Percentiles rank a stretch among this genome's conserved stretches.
Evolutionary conservation across 2,797 vertebrate genomes (phyloP).

Genomic region (Syncerus caffer): DNA sequence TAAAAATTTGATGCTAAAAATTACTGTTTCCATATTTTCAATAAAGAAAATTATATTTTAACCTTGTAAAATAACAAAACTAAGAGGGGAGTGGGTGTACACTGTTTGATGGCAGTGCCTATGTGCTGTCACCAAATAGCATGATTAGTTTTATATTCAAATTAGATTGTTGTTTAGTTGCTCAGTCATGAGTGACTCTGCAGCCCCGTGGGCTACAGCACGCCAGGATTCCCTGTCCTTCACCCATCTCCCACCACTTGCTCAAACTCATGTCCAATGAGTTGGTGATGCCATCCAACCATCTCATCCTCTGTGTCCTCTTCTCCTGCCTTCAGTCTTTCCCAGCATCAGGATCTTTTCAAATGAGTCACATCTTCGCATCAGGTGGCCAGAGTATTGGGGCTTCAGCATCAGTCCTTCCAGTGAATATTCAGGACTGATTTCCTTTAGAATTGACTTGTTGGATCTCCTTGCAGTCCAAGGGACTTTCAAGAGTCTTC

Average conservation of each 20-base stretch:
- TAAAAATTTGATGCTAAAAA: neutral
- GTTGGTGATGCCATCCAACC: neutral
- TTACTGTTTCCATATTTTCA: neutral
- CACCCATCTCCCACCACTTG: neutral
- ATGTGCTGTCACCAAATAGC: neutral
- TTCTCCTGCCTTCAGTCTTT: neutral
- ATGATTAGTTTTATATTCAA: neutral
- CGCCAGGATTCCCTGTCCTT: neutral
- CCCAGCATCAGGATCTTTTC: neutral
- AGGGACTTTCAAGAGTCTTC: neutral
- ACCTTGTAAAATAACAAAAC: neutral
- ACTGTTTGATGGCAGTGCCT: neutral
- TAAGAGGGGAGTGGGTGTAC: neutral
- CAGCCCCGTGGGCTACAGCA: neutral
- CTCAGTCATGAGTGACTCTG: neutral
- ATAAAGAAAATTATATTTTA: neutral
- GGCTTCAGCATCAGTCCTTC: neutral
- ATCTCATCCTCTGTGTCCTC: rapidly evolving
- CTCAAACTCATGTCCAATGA: neutral
- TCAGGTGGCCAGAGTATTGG: neutral
- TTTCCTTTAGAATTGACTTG: neutral
- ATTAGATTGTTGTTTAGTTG: neutral
- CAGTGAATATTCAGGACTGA: neutral
- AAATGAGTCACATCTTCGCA: neutral
- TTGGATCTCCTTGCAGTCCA: neutral